phyloP scores from a whole-genome alignment of 1,140 invertebrate species.

The Protaetia brevitarsis region DNA sequence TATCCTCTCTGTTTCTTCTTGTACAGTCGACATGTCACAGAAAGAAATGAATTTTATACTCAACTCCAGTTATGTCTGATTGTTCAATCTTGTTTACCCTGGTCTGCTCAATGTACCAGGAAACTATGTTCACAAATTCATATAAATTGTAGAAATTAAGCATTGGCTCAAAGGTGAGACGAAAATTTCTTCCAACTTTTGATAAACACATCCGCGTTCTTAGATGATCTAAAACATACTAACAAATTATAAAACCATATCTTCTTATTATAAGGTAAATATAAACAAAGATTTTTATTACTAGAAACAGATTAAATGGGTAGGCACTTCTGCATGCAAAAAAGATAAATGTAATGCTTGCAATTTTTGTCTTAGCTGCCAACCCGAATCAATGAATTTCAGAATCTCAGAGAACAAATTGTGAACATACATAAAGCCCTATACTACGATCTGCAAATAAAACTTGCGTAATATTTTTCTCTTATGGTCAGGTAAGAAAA shows the following conservation, averaged over 20 bases:
- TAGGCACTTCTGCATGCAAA: background rate
- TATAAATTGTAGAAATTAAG: slow-evolving; percentile 80
- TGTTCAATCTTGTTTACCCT: slow-evolving; percentile 33
- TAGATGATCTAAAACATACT: slow-evolving; percentile 73
- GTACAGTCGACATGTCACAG: slow-evolving; percentile 66
- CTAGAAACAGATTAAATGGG: background rate
- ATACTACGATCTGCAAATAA: slow-evolving; percentile 69
- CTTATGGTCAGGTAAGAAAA: slow-evolving; percentile 67
- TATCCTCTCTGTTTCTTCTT: slow-evolving; percentile 58
- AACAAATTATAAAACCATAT: slow-evolving; percentile 30
- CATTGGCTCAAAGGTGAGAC: slow-evolving; percentile 71
- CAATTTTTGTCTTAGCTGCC: slow-evolving; percentile 56
- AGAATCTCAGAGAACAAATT: slow-evolving; percentile 68
- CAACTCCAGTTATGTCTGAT: slow-evolving; percentile 52
- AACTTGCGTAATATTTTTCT: slow-evolving; percentile 72
- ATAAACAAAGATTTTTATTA: background rate
- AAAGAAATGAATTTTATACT: slow-evolving; percentile 72
- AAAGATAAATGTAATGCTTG: background rate
- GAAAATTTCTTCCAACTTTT: slow-evolving; percentile 65
- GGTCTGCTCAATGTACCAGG: slow-evolving; percentile 64
- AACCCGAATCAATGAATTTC: slow-evolving; percentile 78
- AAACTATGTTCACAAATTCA: slow-evolving; percentile 79
- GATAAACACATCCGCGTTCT: slow-evolving; percentile 69
- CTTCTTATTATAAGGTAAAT: background rate
- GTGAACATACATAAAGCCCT: slow-evolving; percentile 72